Evolutionary conservation across 2,888 invertebrate species (phyloP), one percentile per base, ranked within the genome.

Genomic region (Dynastes grantii): DNA sequence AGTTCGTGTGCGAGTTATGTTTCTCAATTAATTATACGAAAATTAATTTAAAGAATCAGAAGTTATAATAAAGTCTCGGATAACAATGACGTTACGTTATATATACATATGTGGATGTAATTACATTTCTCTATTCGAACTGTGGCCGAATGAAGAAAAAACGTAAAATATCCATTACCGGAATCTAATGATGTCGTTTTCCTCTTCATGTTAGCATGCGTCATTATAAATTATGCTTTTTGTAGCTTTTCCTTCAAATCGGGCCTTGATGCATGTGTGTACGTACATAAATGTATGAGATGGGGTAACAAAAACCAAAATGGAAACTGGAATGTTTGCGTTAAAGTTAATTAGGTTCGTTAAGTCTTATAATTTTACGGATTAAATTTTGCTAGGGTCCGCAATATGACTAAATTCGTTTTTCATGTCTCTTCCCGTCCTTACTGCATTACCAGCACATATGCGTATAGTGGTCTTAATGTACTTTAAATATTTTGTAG

Each of bases 101-200:
- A 67, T 45, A n/a, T 65, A 40, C 40, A 49, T 45, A n/a, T 37
- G 45, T 1, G 65, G n/a, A 37, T 65, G 16, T 65, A 63, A 63
- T 63, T 63, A 63, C 32, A 63, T 63, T 63, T 63, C 32, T 63
- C 29, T 63, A 67, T 67, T 67, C 65, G 40, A 45, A 67, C 22
- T n/a, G 45, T n/a, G 45, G 65, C 45, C 1, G 45, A 9, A 67
- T 13, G 37, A 40, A 58, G 58, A 68, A 51, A 63, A 55, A 55
- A 22, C 67, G 71, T 58, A 67, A 67, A 58, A 71, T 70, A 71
- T 77, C 70, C 71, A 77, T 77, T 70, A 73, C 58, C 58, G 51
- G 70, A 77, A 77, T 77, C 71, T 77, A 77, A 77, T 77, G 77
- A 77, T 77, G 70, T 71, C 77, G 77, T 77, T 71, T 61, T 55